These are phyloP conservation scores for Ambastaia sidthimunki DNA, from an alignment of 2,797 vertebrate species.

Conservation along the genomic window DNA sequence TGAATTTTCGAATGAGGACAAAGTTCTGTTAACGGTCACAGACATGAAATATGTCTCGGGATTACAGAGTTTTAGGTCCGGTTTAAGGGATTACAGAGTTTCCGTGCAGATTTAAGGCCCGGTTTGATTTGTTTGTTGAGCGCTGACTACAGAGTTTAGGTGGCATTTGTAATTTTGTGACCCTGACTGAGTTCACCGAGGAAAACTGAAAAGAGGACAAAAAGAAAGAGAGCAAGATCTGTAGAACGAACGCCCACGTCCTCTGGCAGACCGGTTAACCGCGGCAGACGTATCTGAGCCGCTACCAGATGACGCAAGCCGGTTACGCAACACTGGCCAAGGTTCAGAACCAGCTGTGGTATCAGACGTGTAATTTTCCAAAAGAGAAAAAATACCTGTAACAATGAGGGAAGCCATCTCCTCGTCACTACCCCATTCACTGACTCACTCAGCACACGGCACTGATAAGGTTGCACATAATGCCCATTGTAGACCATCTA, in stretches of 20 bases:
- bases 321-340: constrained; percentile 51
- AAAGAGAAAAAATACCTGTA: constrained; percentile 28
- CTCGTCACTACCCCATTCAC: constrained; percentile 31
- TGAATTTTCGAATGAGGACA: constrained; percentile 35
- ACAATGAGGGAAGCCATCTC: constrained; percentile 22
- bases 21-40: constrained; percentile 21
- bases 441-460: constrained; percentile 45
- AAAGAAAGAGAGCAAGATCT: constrained; percentile 43
- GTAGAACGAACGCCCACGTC: constrained; percentile 41
- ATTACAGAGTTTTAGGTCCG: background rate
- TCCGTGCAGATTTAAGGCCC: background rate
- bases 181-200: constrained; percentile 9
- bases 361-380: constrained; percentile 48
- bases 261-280: constrained; percentile 46
- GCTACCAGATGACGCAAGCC: constrained; percentile 52
- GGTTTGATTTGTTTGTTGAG: background rate
- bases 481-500: constrained; percentile 21
- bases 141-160: background rate
- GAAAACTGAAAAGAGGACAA: constrained; percentile 18
- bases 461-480: constrained; percentile 28
- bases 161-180: constrained; percentile 24
- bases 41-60: background rate
- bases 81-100: background rate
- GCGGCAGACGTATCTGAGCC: constrained; percentile 27
- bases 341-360: constrained; percentile 44